Conservation (phyloP, 2,113 vertebrate species). For the Nettapus auritus region DNA sequence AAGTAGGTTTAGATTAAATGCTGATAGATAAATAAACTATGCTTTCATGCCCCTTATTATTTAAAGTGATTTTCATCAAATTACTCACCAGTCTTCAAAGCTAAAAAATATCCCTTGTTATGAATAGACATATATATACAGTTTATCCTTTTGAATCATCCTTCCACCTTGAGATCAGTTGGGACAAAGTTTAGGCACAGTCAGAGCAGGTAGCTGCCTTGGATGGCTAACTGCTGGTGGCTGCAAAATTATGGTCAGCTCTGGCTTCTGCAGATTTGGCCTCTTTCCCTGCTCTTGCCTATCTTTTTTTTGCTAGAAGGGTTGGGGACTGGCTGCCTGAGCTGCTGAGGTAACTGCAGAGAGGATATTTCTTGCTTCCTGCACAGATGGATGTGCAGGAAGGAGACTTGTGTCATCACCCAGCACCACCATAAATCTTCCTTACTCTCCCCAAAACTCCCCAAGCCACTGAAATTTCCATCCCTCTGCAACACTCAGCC, state of each 20-base stretch:
- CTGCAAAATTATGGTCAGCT: accelerated
- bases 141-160: background rate
- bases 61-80: background rate
- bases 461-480: background rate
- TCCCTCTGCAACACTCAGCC: background rate
- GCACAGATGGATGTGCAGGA: background rate
- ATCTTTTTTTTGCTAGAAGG: background rate
- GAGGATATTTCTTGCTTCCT: accelerated
- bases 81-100: background rate
- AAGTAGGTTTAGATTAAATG: background rate
- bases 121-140: accelerated
- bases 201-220: background rate
- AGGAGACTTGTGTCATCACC: background rate
- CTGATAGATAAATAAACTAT: background rate
- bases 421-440: background rate
- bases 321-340: accelerated
- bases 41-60: background rate
- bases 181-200: background rate
- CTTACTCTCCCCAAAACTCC: background rate
- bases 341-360: background rate
- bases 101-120: background rate
- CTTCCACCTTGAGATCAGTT: background rate
- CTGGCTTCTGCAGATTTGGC: accelerated
- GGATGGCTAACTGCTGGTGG: background rate
- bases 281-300: background rate